Base-by-base conservation (phyloP, 2,113 vertebrate genomes). In the Oplegnathus fasciatus region DNA sequence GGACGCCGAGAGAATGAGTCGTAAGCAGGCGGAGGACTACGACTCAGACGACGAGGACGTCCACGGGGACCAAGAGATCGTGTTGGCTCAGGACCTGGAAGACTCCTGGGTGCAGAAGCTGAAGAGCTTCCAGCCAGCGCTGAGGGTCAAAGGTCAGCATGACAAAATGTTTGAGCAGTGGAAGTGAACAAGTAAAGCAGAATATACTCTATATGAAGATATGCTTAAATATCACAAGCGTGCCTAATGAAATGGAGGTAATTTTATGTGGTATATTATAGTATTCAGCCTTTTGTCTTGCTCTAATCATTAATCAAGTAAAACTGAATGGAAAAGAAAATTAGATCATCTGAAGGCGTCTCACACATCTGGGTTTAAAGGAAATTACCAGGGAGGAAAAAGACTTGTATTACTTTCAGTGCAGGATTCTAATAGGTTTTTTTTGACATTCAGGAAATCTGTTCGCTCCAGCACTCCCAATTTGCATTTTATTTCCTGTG, bases 91-190 rank as follows among this genome's bases (percentile, higher is more conserved):
- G 57, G 98, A 99, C 88, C 75, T 98, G 86, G 98, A 99, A 85
- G 98, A 99, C 4, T 65, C 84, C 4, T 99, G 98, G 98, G 98
- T 99, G 9, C 98, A 98, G 94, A 97, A 94, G 10, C 84, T 98
- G 2, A 95, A 94, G 34, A 71, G 0, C 0, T 98, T 98, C 75
- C 88, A 95, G 77, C 88, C 94, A 20, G 96, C 95, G 6, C 66
- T 82, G 0, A 95, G 97, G 50, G 17, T 94, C 79, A 96, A 89
- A 95, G 98, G 98, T 99, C 72, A 77, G 90, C 67, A 14, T 9
- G 5, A 20, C 2, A 7, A 40, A n/a, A 13, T 61, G 30, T 34
- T 48, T 68, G 26, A 32, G 3, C 24, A 17, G 5, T 60, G 34
- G 26, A n/a, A n/a, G n/a, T n/a, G n/a, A n/a, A n/a, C n/a, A 7